These are phyloP conservation scores for Merodon equestris DNA, from an alignment of 2,888 invertebrate genomes.

Conservation along the genomic window DNA sequence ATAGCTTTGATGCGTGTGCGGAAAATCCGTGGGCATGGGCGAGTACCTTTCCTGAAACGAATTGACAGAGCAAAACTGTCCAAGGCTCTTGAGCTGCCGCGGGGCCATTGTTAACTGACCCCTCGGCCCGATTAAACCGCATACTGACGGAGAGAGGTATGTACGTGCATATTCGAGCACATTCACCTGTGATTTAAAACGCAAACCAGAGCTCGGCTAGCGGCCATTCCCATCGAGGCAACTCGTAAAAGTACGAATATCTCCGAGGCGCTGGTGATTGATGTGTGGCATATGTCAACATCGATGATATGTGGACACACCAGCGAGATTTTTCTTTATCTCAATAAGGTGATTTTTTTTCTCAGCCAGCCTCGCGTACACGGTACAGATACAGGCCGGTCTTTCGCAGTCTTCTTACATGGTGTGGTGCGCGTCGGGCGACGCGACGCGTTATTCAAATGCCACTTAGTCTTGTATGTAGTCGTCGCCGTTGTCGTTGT, in stretches of 20 bases:
- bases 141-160: too few relatives aligned
- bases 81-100: too few relatives aligned
- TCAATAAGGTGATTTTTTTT: constrained; percentile 16
- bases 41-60: too few relatives aligned
- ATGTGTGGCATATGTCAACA: constrained; percentile 68
- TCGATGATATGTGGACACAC: constrained; percentile 68
- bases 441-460: constrained; percentile 47
- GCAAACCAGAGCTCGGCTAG: too few relatives aligned
- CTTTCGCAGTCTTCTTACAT: constrained; percentile 18
- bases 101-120: too few relatives aligned
- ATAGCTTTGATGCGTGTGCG: too few relatives aligned
- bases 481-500: constrained; percentile 14
- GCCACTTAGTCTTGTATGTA: constrained; percentile 47
- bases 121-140: too few relatives aligned
- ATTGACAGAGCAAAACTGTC: too few relatives aligned
- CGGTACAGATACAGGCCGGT: background rate
- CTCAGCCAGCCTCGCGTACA: background rate
- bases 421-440: constrained; percentile 24
- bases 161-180: too few relatives aligned
- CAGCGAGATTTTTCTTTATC: constrained; percentile 54
- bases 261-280: constrained; percentile 53
- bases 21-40: too few relatives aligned
- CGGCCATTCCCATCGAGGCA: background rate
- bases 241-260: background rate
- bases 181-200: too few relatives aligned